Base-by-base conservation (phyloP, 1,140 invertebrate genomes). In the Lerema accius region DNA sequence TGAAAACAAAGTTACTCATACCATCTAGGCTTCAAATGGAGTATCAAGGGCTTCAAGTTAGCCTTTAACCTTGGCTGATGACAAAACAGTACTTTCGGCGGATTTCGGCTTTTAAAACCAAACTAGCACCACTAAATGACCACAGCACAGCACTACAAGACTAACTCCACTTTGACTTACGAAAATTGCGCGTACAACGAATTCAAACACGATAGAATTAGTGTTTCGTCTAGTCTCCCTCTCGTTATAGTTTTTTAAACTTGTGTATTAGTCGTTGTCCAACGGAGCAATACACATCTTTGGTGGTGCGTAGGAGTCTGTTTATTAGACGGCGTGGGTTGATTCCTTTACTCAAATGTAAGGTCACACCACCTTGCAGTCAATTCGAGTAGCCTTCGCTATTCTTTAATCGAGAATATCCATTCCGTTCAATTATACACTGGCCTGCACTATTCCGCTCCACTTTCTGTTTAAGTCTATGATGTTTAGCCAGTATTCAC, bases 311-410 rank as follows among this genome's bases (percentile, higher is more conserved):
- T 89, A 89, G 86, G 86, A 84, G 80, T 81, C 71, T 69, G 53
- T 83, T 84, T 86, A 88, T 78, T 86, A 77, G 67, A 46, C 74
- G 50, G 84, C 83, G 86, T 89, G 79, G 86, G 86, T 71, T 65
- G 85, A 78, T 76, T 81, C 76, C 76, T 81, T 82, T 78, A 79
- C 72, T 78, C 69, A 75, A 80, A 84, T 65, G 60, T 79, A 85
- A 89, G 86, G 86, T 82, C 86, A 86, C 71, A 71, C 75, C 70
- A 67, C 32, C 72, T 79, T 62, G 65, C 65, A 70, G 55, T 58
- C 45, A 75, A 70, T 63, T 58, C 39, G 45, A 55, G 43, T 53
- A 80, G 64, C 68, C 72, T 87, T 75, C 69, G 42, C 66, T 37
- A 13, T 50, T 69, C 51, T 72, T 65, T 64, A 71, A 56, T 48